phyloP scores from a whole-genome alignment of 2,888 invertebrate species.

The Pollenia labialis region DNA sequence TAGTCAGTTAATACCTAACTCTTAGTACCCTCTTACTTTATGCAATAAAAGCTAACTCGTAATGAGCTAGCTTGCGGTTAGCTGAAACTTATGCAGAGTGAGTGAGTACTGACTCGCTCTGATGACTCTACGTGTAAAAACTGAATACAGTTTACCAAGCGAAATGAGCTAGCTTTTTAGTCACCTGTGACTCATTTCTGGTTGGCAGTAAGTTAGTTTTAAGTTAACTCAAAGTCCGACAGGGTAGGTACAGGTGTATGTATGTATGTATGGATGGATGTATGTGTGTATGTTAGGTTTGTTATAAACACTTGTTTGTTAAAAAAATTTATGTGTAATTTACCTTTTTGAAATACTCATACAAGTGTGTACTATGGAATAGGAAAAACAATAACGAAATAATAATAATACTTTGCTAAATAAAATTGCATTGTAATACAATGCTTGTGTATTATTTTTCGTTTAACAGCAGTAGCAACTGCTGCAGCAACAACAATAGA shows the following conservation, averaged over 20 bases:
- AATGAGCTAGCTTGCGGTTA: too few relatives aligned
- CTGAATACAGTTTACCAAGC: too few relatives aligned
- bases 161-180: too few relatives aligned
- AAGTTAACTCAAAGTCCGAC: too few relatives aligned
- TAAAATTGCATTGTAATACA: slow-evolving; percentile 52
- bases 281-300: neutral
- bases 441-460: slow-evolving; percentile 32
- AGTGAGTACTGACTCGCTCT: too few relatives aligned
- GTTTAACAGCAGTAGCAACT: slow-evolving; percentile 45
- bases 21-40: too few relatives aligned
- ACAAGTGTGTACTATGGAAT: neutral
- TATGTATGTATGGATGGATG: neutral
- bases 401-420: slow-evolving; percentile 22
- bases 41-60: too few relatives aligned
- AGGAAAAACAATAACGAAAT: slow-evolving; percentile 5
- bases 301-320: neutral
- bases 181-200: too few relatives aligned
- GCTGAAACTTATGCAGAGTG: too few relatives aligned
- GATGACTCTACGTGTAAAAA: too few relatives aligned
- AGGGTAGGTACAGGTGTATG: neutral
- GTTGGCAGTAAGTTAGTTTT: too few relatives aligned
- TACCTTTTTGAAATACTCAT: slow-evolving; percentile 23
- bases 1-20: too few relatives aligned
- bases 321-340: slow-evolving; percentile 3
- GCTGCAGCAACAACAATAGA: slow-evolving; percentile 36